Evolutionary conservation across 2,113 vertebrate species (phyloP), one percentile per base, ranked within the genome.

Genomic region (Paraplagusia blochii): DNA sequence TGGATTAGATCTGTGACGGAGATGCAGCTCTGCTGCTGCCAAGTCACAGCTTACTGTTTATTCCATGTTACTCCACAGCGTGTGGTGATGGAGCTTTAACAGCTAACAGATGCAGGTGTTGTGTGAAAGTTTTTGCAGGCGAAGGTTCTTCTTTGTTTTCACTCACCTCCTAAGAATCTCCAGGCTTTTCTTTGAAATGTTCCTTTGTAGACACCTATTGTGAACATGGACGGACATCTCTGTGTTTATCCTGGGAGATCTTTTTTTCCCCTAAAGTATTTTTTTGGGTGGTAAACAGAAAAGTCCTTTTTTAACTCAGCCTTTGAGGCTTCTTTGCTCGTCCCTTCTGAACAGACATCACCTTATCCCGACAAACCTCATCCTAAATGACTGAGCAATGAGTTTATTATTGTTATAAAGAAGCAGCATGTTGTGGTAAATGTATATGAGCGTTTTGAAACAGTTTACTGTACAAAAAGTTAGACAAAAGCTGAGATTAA

Each of bases 1-100:
- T 16, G 36, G 86, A 89, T 89, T 88, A 89, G 81, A 80, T 75
- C 36, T 82, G 76, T 87, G 81, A 85, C 81, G 69, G 74, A 81
- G 79, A 81, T 56, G 70, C 70, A 75, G 75, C 74, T 80, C 73
- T 77, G 70, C 63, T 64, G 63, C 46, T 71, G 74, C 72, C 85
- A 77, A 79, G 70, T 76, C 77, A 53, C 78, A 54, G 44, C 74
- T 64, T 10, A 5, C 67, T 63, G 56, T 54, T 52, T 12, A 59
- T 69, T 58, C 63, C 51, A 48, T 22, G n/a, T 67, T 66, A 63
- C 72, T 34, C 49, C 50, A 15, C 50, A 36, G 47, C 58, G 48
- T 10, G 44, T 11, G 38, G 9, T 9, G 13, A 13, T 59, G 53
- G 40, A 9, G 40, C 52, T 35, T 29, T 33, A 9, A 51, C 34